Conservation (phyloP, 2,888 invertebrate genomes). For the Lamproptera curius region DNA sequence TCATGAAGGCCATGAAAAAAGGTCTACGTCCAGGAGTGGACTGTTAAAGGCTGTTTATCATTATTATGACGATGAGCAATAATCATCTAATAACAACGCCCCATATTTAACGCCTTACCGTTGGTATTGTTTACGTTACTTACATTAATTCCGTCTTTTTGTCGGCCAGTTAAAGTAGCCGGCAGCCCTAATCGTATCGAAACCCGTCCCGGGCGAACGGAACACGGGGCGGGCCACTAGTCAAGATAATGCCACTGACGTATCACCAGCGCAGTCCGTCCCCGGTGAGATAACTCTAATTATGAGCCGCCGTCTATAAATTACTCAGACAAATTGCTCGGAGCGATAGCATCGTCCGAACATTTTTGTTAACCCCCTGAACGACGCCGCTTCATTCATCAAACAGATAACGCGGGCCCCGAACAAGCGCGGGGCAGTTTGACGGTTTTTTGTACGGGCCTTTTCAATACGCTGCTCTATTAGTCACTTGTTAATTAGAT, state of each 20-base stretch:
- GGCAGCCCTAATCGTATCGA: neutral
- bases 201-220: constrained; percentile 1
- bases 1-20: too few species aligned
- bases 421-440: constrained; percentile 20
- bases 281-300: constrained; percentile 46
- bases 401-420: constrained; percentile 38
- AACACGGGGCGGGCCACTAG: constrained; percentile 17
- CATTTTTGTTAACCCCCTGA: constrained; percentile 47
- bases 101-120: too few species aligned
- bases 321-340: constrained; percentile 52
- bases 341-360: constrained; percentile 40
- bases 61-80: too few species aligned
- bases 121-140: too few species aligned
- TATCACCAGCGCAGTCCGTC: constrained; percentile 7
- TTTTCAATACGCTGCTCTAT: neutral
- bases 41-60: too few species aligned
- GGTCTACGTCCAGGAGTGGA: too few species aligned
- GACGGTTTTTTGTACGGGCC: constrained; percentile 14
- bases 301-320: constrained; percentile 46
- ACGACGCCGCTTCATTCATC: constrained; percentile 39
- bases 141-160: too few species aligned
- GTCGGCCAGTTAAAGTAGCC: too few species aligned
- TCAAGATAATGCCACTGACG: constrained; percentile 18
- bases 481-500: constrained; percentile 13
- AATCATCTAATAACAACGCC: too few species aligned